A percentile compares a stretch with the other conserved stretches of the same genome.
phyloP scores from a whole-genome alignment of 2,888 invertebrate species.

The Drosophila pegasa region DNA sequence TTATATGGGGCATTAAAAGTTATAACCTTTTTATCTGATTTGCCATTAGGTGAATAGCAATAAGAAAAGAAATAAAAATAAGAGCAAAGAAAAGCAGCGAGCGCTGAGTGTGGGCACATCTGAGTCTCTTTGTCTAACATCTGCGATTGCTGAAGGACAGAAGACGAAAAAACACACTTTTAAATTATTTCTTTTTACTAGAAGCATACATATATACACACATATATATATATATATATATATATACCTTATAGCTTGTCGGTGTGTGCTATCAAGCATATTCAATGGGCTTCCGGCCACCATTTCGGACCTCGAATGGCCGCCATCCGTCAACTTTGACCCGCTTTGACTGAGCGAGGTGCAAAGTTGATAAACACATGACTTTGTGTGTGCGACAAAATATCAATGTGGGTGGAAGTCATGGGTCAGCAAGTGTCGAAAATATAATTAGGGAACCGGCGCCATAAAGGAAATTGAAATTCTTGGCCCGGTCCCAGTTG shows the following conservation, averaged over 20 bases:
- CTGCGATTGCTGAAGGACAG: neutral
- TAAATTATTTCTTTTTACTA: neutral
- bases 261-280: neutral
- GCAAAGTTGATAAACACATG: slow-evolving; percentile 23
- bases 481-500: slow-evolving; percentile 15
- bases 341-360: slow-evolving; percentile 22
- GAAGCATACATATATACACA: neutral
- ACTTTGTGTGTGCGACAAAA: neutral
- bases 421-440: slow-evolving; percentile 47
- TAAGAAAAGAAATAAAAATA: slow-evolving; percentile 1
- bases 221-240: too few species aligned
- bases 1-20: neutral
- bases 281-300: neutral
- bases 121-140: neutral
- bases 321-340: slow-evolving; percentile 20
- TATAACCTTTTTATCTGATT: slow-evolving; percentile 6
- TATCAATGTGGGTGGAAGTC: slow-evolving; percentile 8
- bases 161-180: neutral
- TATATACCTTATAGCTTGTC: neutral
- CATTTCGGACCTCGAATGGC: slow-evolving; percentile 4
- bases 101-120: neutral
- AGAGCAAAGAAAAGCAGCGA: neutral
- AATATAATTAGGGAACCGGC: slow-evolving; percentile 52
- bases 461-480: slow-evolving; percentile 58
- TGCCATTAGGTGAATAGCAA: neutral